Conservation (phyloP, 2,797 vertebrate species). For the Squalus acanthias region DNA sequence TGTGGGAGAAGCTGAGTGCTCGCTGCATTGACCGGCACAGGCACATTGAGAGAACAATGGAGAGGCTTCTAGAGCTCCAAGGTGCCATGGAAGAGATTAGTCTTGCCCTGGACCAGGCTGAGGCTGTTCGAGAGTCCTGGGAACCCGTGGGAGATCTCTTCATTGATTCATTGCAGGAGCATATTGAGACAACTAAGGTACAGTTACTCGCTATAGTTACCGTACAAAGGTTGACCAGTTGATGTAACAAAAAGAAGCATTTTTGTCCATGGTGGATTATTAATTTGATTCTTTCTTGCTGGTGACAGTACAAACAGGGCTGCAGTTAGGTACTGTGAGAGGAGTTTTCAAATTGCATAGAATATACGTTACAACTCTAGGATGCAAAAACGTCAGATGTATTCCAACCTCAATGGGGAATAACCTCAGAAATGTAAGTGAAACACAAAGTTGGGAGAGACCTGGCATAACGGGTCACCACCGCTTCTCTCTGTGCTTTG, state of each 20-base stretch:
- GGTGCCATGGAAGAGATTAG: slow-evolving; percentile 84
- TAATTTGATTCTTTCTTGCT: background rate
- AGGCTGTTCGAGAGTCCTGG: slow-evolving; percentile 83
- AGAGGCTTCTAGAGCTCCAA: slow-evolving; percentile 85
- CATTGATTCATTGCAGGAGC: slow-evolving; percentile 91
- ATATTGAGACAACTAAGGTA: slow-evolving; percentile 94
- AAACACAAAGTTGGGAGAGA: background rate
- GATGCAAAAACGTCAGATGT: background rate
- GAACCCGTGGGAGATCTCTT: slow-evolving; percentile 95
- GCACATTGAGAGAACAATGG: slow-evolving; percentile 86
- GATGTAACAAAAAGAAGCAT: background rate
- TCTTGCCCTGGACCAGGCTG: slow-evolving; percentile 77
- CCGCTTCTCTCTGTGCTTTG: background rate
- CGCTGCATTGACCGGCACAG: slow-evolving; percentile 88
- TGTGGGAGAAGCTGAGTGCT: slow-evolving; percentile 92
- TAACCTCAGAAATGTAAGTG: background rate
- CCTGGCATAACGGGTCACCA: background rate
- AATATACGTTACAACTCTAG: background rate
- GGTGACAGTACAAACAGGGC: background rate
- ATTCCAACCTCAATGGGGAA: background rate
- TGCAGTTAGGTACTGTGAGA: background rate
- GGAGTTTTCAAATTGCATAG: background rate
- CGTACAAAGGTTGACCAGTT: background rate
- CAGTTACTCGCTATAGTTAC: background rate
- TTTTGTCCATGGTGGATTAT: background rate